Evolutionary conservation across 2,888 invertebrate genomes (phyloP).

Genomic region (Melieria crassipennis): DNA sequence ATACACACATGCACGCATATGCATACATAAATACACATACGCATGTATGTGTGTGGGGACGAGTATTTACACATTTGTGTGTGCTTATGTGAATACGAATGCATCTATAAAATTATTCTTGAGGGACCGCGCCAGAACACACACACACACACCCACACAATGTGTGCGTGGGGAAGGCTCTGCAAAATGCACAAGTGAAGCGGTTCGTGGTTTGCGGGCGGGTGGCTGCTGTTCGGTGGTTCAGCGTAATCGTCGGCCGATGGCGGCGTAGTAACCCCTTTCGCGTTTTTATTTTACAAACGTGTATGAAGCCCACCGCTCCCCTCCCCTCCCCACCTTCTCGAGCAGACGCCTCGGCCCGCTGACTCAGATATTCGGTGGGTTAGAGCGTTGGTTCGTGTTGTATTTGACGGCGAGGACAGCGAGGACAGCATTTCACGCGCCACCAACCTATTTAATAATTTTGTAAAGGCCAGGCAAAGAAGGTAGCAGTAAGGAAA

Average conservation of each 20-base stretch:
- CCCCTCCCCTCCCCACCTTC: conserved; percentile 2
- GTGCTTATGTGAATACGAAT: neutral
- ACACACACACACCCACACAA: too few relatives aligned
- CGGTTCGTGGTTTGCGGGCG: too few relatives aligned
- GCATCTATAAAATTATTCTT: conserved; percentile 25
- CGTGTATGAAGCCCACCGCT: neutral
- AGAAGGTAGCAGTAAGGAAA: too few relatives aligned
- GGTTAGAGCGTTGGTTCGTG: neutral
- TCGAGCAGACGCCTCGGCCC: neutral
- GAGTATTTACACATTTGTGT: neutral
- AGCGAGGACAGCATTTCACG: conserved; percentile 39
- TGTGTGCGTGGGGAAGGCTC: too few relatives aligned
- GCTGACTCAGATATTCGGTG: neutral
- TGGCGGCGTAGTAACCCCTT: conserved; percentile 19
- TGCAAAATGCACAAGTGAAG: too few relatives aligned
- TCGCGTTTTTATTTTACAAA: conserved; percentile 23
- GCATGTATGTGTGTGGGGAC: neutral
- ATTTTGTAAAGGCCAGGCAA: conserved; percentile 28
- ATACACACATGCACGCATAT: neutral
- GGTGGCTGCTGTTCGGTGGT: neutral
- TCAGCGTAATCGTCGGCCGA: conserved; percentile 5
- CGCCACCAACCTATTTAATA: conserved; percentile 41
- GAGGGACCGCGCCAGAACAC: conserved; percentile 12
- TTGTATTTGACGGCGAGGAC: conserved; percentile 7
- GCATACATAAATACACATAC: neutral